Percentiles rank a stretch among this genome's conserved stretches.
These are phyloP conservation scores for Lepilemur septentrionalis DNA, from an alignment of 2,797 vertebrate genomes.

Conservation along the genomic window DNA sequence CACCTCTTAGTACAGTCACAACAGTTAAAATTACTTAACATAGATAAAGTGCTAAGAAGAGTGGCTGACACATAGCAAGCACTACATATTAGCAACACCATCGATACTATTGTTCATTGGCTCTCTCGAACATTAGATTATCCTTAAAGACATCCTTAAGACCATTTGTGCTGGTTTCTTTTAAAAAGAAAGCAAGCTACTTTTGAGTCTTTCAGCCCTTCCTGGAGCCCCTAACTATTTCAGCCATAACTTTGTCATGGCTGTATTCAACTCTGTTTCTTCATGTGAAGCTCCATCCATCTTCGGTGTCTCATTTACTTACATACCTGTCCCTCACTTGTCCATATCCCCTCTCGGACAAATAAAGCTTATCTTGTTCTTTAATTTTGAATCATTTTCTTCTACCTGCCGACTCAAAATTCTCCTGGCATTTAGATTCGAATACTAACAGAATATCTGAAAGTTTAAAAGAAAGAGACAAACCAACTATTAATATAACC, in stretches of 20 bases:
- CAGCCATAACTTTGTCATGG: not conserved
- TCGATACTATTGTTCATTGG: not conserved
- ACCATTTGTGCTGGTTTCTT: not conserved
- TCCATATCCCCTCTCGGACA: not conserved
- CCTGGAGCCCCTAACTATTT: not conserved
- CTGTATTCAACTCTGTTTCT: not conserved
- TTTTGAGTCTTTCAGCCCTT: not conserved
- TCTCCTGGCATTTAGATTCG: not conserved
- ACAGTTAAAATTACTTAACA: not conserved
- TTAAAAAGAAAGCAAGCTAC: not conserved
- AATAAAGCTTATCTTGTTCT: not conserved
- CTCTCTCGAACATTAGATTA: not conserved
- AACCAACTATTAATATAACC: not conserved
- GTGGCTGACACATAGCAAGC: not conserved
- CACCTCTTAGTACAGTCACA: not conserved
- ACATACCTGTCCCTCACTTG: constrained; percentile 33
- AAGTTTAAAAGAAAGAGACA: not conserved
- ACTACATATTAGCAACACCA: too few relatives aligned
- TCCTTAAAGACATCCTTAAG: not conserved
- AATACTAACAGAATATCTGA: not conserved
- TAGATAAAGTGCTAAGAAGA: not conserved
- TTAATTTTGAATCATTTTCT: constrained; percentile 12
- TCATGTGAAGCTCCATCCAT: not conserved
- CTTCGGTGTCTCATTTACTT: constrained; percentile 26
- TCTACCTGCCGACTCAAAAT: not conserved